Evolutionary conservation across 2,113 vertebrate species (phyloP), one percentile per base, ranked within the genome.

Genomic region (Pterocles burchelli): DNA sequence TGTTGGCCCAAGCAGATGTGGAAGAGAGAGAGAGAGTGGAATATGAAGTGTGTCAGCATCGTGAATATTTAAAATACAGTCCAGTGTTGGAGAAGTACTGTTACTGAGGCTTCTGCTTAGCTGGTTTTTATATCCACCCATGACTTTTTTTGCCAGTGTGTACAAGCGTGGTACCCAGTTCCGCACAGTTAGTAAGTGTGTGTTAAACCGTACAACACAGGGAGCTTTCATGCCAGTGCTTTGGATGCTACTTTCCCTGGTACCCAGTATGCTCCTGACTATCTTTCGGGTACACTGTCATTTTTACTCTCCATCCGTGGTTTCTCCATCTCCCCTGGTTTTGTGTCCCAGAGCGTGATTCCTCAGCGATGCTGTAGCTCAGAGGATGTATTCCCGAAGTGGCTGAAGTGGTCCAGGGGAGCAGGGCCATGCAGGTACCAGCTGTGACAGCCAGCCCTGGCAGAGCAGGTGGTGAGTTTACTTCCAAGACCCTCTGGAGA

Each of bases 1-100:
- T 5, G 1, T 61, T 90, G 92, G 70, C 94, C 89, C 58, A 82
- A 52, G 55, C 94, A 93, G 89, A 95, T 95, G 63, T 93, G 87
- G 79, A 67, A 68, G 41, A 73, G 77, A 70, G 25, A 57, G 48
- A 61, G 25, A 57, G 48, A 61, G 21, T 38, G 19, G 67, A 89
- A 62, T 83, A 49, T 18, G 79, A 82, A 96, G 75, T 63, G 38
- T 34, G 13, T 91, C 72, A 55, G 67, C 67, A 65, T 92, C 71
- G 36, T 81, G 78, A 94, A 91, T 85, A 83, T 68, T 92, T 88
- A 90, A 92, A 71, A 79, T 91, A 46, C 2, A 24, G 85, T 78
- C 91, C 67, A 62, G 43, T 78, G 70, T 83, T 89, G 73, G 78
- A 77, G 80, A 85, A 85, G 71, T 49, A 17, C 74, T 68, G 8